These are phyloP conservation scores for Struthio camelus DNA, from an alignment of 2,113 vertebrate species.

Conservation along the genomic window DNA sequence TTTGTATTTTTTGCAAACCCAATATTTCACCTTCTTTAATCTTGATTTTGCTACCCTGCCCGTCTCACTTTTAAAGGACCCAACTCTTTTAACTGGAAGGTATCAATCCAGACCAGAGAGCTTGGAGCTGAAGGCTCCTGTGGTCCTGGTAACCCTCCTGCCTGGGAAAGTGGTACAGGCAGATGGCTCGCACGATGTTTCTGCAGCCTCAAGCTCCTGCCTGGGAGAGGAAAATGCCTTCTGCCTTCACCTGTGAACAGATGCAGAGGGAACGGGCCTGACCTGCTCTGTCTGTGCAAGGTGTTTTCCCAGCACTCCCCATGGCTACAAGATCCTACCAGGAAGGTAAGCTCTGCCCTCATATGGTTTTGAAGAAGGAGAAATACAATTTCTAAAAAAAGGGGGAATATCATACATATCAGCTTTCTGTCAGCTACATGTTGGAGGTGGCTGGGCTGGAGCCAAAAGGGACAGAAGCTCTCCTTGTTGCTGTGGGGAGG, in stretches of 20 bases:
- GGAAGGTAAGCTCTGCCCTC: neutral
- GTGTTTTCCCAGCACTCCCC: neutral
- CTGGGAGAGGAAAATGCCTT: neutral
- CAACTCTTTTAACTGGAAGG: neutral
- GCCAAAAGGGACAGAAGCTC: neutral
- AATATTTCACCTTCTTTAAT: neutral
- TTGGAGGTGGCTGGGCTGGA: neutral
- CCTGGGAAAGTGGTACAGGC: neutral
- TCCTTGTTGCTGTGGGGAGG: neutral
- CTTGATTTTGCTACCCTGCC: neutral
- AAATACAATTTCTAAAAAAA: neutral
- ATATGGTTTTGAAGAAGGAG: neutral
- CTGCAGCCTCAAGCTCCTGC: neutral
- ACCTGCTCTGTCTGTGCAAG: neutral
- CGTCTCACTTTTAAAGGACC: neutral
- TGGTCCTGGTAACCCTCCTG: neutral
- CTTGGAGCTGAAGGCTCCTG: neutral
- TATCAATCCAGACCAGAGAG: neutral
- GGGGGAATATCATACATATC: fast-evolving
- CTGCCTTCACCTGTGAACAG: conserved; percentile 17
- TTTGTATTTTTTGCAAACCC: neutral
- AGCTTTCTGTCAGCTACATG: neutral
- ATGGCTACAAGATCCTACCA: neutral
- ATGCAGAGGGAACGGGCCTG: neutral
- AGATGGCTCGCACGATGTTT: neutral